Conservation (phyloP, 1,140 invertebrate genomes). For the Drosophila melanica region DNA sequence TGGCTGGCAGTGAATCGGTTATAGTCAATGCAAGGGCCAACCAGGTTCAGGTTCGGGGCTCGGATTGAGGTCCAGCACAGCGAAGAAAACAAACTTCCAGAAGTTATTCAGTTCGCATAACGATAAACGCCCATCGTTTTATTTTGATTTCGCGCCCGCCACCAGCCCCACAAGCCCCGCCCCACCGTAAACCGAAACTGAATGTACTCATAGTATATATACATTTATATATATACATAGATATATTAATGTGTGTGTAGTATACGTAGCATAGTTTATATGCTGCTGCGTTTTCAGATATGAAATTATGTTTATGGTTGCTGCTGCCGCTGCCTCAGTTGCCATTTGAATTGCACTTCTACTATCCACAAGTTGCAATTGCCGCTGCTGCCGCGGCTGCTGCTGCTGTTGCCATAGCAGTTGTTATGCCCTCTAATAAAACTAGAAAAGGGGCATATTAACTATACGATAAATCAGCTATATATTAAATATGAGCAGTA, state of each 20-base stretch:
- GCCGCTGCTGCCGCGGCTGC: conserved; percentile 45
- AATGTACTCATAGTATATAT: conserved; percentile 3
- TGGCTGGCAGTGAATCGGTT: conserved; percentile 33
- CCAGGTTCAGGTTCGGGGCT: conserved; percentile 34
- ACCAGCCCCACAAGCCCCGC: conserved; percentile 8
- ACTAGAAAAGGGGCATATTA: not conserved
- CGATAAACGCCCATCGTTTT: conserved; percentile 80
- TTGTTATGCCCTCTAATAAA: conserved; percentile 4
- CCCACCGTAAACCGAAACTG: not conserved
- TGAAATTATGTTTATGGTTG: conserved; percentile 77
- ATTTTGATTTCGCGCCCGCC: conserved; percentile 70
- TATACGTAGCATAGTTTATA: conserved; percentile 59
- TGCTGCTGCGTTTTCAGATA: conserved; percentile 72
- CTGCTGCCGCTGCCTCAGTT: conserved; percentile 36
- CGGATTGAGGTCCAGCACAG: not conserved
- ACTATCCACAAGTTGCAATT: conserved; percentile 73
- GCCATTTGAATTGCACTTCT: conserved; percentile 73
- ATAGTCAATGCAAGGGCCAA: conserved; percentile 41
- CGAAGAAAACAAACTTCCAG: conserved; percentile 77
- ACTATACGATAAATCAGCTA: no score
- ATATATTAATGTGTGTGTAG: conserved; percentile 6
- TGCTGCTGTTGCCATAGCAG: conserved; percentile 16
- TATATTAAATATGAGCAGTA: no score
- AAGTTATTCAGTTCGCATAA: conserved; percentile 81
- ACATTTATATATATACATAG: not conserved